Evolutionary conservation across 23 tunicate species (phyloP), one percentile per base, ranked within the genome.

Genomic region (Pegea sp.): DNA sequence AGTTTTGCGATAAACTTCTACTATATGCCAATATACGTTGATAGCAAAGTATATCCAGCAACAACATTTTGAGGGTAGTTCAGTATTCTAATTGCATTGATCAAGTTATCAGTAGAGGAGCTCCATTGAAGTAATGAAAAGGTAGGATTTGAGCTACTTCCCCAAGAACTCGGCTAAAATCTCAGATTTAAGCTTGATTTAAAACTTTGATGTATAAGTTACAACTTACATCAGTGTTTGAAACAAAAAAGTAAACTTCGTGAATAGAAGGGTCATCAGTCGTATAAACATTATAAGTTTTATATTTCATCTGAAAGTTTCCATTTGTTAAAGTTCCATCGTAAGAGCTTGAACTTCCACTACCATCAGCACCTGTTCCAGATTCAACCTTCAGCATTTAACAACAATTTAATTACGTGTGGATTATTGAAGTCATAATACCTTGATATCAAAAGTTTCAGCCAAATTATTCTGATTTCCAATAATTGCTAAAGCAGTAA

Each of bases 301-400:
- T 68, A 56, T 72, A 81, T 4, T 5, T 1, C 24, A 54, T 26
- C 0, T 24, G 20, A 22, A 71, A 57, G 31, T 44, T 30, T 24
- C 51, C 52, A 28, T 61, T 61, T 13, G 56, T 34, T 1, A 81
- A 49, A 1, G 48, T 42, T 2, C 93, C 93, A 22, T 24, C 22
- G 1, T 68, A 26, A 22, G 64, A n/a, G 18, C 57, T 58, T 19
- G 30, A 59, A 4, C 26, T 26, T 18, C 93, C 93, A 31, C 59
- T 44, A 2, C 70, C 70, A 32, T 81, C 93, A 11, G 93, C 93
- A 22, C 93, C 93, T 7, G 93, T 81, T 19, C 80, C 80, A 0
- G 78, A 64, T 60, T 48, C 55, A 0, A 69, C 90, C 90, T 77
- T n/a, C n/a, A n/a, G n/a, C n/a, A n/a, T n/a, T n/a, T n/a, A n/a